Evolutionary conservation across 2,797 vertebrate species (phyloP).

Genomic region (Anguilla megastoma): DNA sequence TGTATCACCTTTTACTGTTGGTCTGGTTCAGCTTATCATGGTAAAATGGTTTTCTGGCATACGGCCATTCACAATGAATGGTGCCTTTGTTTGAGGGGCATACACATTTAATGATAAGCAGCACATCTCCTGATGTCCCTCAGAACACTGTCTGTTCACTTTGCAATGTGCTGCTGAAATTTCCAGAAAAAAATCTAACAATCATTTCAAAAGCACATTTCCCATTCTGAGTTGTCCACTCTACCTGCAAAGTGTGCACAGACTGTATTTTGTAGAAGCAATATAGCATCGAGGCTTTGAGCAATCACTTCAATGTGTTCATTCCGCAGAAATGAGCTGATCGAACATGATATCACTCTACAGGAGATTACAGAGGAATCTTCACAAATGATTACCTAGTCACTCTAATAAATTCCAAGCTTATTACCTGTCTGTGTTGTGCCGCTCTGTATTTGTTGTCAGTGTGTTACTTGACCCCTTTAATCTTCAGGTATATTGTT

Average conservation of each 20-base stretch:
- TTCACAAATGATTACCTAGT: not conserved
- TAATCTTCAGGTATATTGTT: constrained; percentile 9
- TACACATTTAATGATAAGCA: constrained; percentile 46
- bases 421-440: not conserved
- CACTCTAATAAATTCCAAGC: not conserved
- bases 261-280: not conserved
- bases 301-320: not conserved
- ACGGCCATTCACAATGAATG: constrained; percentile 50
- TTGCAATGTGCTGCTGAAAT: not conserved
- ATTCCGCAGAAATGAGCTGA: not conserved
- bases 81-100: constrained; percentile 45
- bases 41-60: constrained; percentile 47
- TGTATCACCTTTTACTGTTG: constrained; percentile 30
- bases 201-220: not conserved
- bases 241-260: not conserved
- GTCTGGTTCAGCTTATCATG: constrained; percentile 40
- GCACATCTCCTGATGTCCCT: constrained; percentile 22
- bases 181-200: not conserved
- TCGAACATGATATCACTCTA: not conserved
- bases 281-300: not conserved
- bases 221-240: not conserved
- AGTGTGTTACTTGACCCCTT: constrained; percentile 8
- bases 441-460: constrained; percentile 3
- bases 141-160: constrained; percentile 23
- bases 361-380: not conserved